Base-by-base conservation (phyloP, 2,113 vertebrate genomes). In the Alexandromys fortis region DNA sequence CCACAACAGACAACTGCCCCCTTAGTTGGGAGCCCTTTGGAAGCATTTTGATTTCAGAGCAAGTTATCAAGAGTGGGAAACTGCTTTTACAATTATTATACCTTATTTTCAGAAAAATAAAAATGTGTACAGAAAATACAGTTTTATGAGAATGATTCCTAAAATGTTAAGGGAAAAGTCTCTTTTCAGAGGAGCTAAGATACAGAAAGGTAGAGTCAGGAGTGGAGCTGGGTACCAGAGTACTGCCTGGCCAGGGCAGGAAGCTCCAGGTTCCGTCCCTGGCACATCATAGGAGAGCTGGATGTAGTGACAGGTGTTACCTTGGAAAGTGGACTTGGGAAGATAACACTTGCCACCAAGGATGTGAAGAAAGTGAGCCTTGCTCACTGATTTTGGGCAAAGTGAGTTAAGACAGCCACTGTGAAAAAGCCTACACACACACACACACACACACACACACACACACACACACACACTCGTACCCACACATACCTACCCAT, bases 91-190 rank as follows among this genome's bases (percentile, higher is more conserved):
- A 35, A 1, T 21, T 30, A 21, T 47, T 16, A 8, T 61, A 35
- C 21, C 63, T 73, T 81, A 70, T 89, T 77, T 78, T 93, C 65
- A 65, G 30, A 70, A 92, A 94, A 88, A 85, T 63, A 85, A 85
- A 94, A 89, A 65, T 78, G 12, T 1, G 0, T 49, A 81, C 11
- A 4, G 47, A 83, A 47, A 91, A 90, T 8, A 42, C 14, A 16
- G 9, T 86, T 63, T 89, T 87, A 45, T 68, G 3, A 86, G 21
- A 55, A 38, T 30, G 19, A 30, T 72, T 65, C 67, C 16, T 6
- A 76, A 38, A 72, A 55, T 22, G 19, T 10, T 85, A 76, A 81
- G 10, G 6, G 22, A 8, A 22, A 0, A 11, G 16, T 86, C 91
- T 75, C 22, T 30, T 79, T 75, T 33, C 19, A 76, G 55, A 79